Conservation (phyloP, 2,888 invertebrate genomes). For the Sphaeridia pumilis region DNA sequence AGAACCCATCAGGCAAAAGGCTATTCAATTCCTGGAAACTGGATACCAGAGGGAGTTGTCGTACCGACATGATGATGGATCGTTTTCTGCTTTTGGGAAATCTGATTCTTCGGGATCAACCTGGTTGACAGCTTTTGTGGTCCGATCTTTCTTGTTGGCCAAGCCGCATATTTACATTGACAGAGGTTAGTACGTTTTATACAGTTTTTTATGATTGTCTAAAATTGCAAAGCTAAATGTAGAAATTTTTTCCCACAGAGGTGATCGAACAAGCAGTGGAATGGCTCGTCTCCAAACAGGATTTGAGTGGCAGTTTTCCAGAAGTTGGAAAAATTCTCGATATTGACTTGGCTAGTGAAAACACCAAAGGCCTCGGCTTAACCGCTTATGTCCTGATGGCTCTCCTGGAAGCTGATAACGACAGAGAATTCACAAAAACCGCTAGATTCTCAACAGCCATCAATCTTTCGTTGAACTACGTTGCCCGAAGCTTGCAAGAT, state of each 20-base stretch:
- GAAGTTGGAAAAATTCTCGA: conserved; percentile 59
- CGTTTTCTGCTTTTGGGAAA: conserved; percentile 75
- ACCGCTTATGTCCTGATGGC: conserved; percentile 70
- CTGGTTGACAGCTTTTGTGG: conserved; percentile 80
- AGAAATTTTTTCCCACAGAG: conserved; percentile 26
- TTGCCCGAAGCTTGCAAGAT: conserved; percentile 54
- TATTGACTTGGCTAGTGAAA: conserved; percentile 61
- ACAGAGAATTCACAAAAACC: conserved; percentile 18
- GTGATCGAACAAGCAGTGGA: conserved; percentile 56
- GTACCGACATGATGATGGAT: conserved; percentile 73
- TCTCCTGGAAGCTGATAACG: conserved; percentile 50
- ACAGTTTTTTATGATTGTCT: no score
- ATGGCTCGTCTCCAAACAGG: conserved; percentile 66
- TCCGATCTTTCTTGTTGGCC: conserved; percentile 64
- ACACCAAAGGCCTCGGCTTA: conserved; percentile 59
- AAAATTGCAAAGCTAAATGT: neutral
- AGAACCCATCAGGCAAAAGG: conserved; percentile 52
- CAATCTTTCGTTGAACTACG: conserved; percentile 63
- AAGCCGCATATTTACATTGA: conserved; percentile 59
- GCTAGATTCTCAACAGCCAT: conserved; percentile 41
- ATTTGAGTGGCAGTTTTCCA: conserved; percentile 61
- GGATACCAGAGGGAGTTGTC: conserved; percentile 88
- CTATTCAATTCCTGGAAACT: conserved; percentile 56
- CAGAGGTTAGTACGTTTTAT: conserved; percentile 38
- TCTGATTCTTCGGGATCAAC: conserved; percentile 58